Evolutionary conservation across 2,797 vertebrate genomes (phyloP), one percentile per base, ranked within the genome.

Genomic region (Rallus crepitans): DNA sequence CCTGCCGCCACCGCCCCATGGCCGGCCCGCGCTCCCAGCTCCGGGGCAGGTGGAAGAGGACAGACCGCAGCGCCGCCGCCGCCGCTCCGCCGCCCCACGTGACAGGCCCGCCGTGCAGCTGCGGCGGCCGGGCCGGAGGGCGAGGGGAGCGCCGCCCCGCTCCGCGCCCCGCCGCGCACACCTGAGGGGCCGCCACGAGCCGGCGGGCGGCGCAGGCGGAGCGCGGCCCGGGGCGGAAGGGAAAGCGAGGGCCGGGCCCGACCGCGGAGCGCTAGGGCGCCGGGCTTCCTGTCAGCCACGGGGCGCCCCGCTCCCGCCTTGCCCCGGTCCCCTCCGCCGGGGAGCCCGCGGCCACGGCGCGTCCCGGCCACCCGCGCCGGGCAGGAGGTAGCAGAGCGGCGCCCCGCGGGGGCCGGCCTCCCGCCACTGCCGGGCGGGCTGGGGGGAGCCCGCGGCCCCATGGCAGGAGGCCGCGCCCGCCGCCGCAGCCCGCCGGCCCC

Each of bases 21-120:
- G 68, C 85, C 78, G 71, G 78, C 19, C 76, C 68, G 57, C 45
- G 68, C 63, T 27, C 17, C 35, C 13, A 56, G 45, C 87, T 15
- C 27, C 80, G 70, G 73, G 93, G 82, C 93, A 93, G 91, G 88
- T 93, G 88, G 82, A 33, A 16, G 60, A 47, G 42, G 31, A 63
- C 71, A 19, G 75, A 82, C n/a, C 53, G 75, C 92, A 71, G 50
- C 71, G 59, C 53, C 60, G 48, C 71, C 53, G 23, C 79, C 35
- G 33, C 81, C 42, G 42, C 42, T 33, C 52, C 82, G 82, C 83
- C 56, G 37, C 73, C 89, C 73, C 78, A 89, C 78, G 87, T 91
- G 91, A 92, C 93, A 45, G 84, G 39, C 52, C 87, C 73, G 65
- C 88, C 83, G 92, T 39, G 63, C 71, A 15, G 87, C 65, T 25